A percentile compares a stretch with the other conserved stretches of the same genome.
These are phyloP conservation scores for Harpalus rufipes DNA, from an alignment of 2,888 invertebrate species.

Conservation along the genomic window DNA sequence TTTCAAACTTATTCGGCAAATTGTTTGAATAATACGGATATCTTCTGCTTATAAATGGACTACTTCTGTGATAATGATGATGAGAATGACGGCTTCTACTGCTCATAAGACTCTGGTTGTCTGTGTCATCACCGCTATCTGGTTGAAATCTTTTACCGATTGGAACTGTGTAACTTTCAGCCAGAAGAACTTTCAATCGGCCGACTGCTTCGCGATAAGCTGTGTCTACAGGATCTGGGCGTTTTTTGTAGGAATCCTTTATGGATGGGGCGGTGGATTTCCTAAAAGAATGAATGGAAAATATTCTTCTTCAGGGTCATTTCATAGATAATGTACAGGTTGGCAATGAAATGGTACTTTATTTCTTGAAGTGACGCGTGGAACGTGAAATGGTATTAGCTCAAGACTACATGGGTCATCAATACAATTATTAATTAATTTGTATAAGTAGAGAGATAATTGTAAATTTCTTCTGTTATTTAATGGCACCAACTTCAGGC, in stretches of 20 bases:
- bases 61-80: constrained; percentile 55
- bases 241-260: constrained; percentile 80
- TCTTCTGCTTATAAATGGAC: constrained; percentile 67
- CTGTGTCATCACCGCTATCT: constrained; percentile 81
- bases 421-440: too few species aligned
- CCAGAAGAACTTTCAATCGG: constrained; percentile 86
- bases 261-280: constrained; percentile 72
- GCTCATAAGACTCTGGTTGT: constrained; percentile 78
- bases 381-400: too few species aligned
- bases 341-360: too few species aligned
- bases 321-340: too few species aligned
- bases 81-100: constrained; percentile 72
- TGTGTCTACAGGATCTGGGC: constrained; percentile 89
- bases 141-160: constrained; percentile 73
- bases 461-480: too few species aligned
- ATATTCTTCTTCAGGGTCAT: background rate
- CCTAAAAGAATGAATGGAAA: background rate
- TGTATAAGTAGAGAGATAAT: too few species aligned
- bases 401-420: too few species aligned
- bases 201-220: constrained; percentile 92
- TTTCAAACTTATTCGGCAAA: constrained; percentile 30
- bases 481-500: too few species aligned
- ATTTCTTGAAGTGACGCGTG: too few species aligned
- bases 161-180: constrained; percentile 86
- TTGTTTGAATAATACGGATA: constrained; percentile 68